phyloP scores from a whole-genome alignment of 2,797 vertebrate genomes.

The Cyprinodon diabolis region DNA sequence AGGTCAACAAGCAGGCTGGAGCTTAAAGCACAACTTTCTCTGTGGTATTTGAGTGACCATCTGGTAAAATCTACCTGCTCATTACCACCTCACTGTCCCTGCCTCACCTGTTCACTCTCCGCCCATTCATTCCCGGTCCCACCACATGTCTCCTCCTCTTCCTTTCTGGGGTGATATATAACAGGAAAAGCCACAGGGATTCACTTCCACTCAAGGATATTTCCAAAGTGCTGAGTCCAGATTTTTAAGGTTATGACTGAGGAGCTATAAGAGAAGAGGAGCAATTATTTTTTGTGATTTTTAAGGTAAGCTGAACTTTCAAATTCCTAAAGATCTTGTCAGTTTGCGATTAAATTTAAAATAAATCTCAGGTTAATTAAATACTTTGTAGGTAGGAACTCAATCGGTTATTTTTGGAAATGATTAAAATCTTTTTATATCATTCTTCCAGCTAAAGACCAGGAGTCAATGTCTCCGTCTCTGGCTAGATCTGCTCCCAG shows the following conservation, averaged over 20 bases:
- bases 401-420: not conserved
- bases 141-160: conserved; percentile 58
- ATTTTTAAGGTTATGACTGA: conserved; percentile 39
- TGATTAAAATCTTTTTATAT: not conserved
- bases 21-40: conserved; percentile 44
- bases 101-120: conserved; percentile 56
- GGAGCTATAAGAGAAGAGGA: conserved; percentile 28
- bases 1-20: not conserved
- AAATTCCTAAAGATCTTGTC: not conserved
- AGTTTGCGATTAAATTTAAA: not conserved
- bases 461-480: conserved; percentile 72
- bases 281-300: conserved; percentile 31
- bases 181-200: conserved; percentile 32
- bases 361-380: not conserved
- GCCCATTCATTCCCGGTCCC: conserved; percentile 34
- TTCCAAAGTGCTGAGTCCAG: conserved; percentile 23
- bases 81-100: conserved; percentile 53
- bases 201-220: conserved; percentile 51
- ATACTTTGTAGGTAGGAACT: not conserved
- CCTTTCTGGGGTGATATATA: conserved; percentile 63
- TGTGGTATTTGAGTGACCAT: conserved; percentile 36
- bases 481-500: conserved; percentile 75
- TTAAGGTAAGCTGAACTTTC: conserved; percentile 54
- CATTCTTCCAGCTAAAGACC: conserved; percentile 48
- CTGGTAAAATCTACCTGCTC: conserved; percentile 56